Evolutionary conservation across 2,113 vertebrate species (phyloP).

Genomic region (Rhodinocichla rosea): DNA sequence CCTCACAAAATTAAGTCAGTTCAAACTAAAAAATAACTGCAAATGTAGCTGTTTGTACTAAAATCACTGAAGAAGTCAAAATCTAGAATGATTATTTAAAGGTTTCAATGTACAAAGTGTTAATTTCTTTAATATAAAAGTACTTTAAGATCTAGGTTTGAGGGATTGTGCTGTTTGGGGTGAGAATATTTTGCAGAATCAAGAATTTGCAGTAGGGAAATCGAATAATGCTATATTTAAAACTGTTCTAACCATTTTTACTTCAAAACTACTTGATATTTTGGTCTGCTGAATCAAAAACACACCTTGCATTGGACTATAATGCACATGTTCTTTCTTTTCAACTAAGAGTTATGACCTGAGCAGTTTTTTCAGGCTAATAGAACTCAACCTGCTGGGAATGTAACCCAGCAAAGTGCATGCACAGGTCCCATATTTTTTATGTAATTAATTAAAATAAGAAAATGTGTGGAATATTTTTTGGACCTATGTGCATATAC

Average conservation of each 20-base stretch:
- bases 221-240: neutral
- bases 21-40: neutral
- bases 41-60: neutral
- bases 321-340: neutral
- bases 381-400: neutral
- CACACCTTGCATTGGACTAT: neutral
- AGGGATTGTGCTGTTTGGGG: neutral
- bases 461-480: neutral
- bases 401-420: neutral
- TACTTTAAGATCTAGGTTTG: neutral
- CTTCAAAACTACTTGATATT: neutral
- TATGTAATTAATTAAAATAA: neutral
- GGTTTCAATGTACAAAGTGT: neutral
- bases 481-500: neutral
- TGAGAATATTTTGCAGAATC: neutral
- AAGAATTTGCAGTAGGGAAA: neutral
- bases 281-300: neutral
- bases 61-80: neutral
- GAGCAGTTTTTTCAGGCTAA: neutral
- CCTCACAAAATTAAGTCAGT: neutral
- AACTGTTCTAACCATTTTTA: neutral
- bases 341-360: neutral
- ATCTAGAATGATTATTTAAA: neutral
- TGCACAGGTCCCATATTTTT: neutral
- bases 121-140: neutral